Evolutionary conservation across 2,797 vertebrate genomes (phyloP), one percentile per base, ranked within the genome.

Genomic region (Tarsius wallacei): DNA sequence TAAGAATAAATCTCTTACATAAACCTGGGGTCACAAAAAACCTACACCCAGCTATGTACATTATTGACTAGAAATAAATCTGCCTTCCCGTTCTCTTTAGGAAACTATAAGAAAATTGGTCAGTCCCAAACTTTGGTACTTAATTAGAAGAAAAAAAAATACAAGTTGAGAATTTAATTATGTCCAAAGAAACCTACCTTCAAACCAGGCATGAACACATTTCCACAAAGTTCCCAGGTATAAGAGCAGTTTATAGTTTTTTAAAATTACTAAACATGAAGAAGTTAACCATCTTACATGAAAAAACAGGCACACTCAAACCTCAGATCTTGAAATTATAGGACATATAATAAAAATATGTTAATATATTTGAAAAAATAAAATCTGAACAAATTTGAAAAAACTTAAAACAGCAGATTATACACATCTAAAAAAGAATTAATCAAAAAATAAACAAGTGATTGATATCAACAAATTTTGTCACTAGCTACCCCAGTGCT

Each of bases 341-440:
- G 17, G 24, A 85, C 13, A 64, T 7, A 87, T 63, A 74, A 89
- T 47, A 87, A 87, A 87, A 73, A 2, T 76, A 28, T 81, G 5
- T 68, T 91, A 70, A 91, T 86, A 13, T 92, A 71, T 87, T 90
- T 66, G 31, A 59, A 64, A 53, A 87, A 64, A 78, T 59, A 82
- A 68, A 96, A 88, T n/a, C 24, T 89, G 55, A 93, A n/a, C 13
- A 87, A 87, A 68, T 68, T 91, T 31, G 17, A 87, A 82, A 90
- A 90, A 90, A 28, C 31, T 68, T 24, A 77, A 76, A 88, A 42
- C 24, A 70, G 42, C 0, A 87, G 31, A 83, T 80, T 89, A 53
- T 68, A 76, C 7, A 47, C n/a, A 95, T 80, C 16, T 89, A 91
- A 64, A 74, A 74, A 51, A 63, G 28, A 70, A 73, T 59, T 24